Evolutionary conservation across 2,113 vertebrate species (phyloP), one percentile per base, ranked within the genome.

Genomic region (Scytalopus superciliaris): DNA sequence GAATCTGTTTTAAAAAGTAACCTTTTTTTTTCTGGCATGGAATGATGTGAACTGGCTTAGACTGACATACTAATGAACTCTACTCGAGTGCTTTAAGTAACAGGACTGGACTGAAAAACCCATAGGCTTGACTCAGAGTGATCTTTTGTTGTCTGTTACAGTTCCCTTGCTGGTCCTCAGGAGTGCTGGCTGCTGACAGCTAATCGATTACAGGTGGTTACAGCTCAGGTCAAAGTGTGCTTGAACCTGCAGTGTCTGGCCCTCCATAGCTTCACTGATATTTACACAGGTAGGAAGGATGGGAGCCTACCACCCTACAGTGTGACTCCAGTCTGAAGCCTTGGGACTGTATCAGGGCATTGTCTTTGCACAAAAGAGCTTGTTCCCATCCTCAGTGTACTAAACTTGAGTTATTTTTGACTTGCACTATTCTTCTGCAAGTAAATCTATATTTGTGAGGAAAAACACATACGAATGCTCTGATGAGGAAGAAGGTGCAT

Each of bases 181-280:
- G 99, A 99, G 80, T 99, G 99, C 97, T 99, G 99, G 99, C 96
- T 99, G 72, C 97, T 99, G 83, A 99, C 99, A 64, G 98, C 99
- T 57, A 98, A 96, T 28, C 97, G 98, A 37, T 97, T 99, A 76
- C 99, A 99, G 95, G 97, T 98, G 8, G 99, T 99, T 60, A 98
- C 98, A 80, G 98, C 99, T 81, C 99, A 99, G 95, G 97, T 99
- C 75, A 99, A 99, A 96, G 98, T 99, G 91, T 99, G 99, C 96
- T 97, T 99, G 84, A 99, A 99, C 66, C 94, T 98, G 5, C 98
- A 98, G 73, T 99, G 99, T 96, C 96, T 99, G 96, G 99, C 99
- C 35, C 95, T 99, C 84, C 99, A 99, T 87, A 99, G 99, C 97
- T 99, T 99, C 98, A 98, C 98, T 64, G 99, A 99, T 96, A 98